These are phyloP conservation scores for Macrophya alboannulata DNA, from an alignment of 2,888 invertebrate genomes.

Conservation along the genomic window DNA sequence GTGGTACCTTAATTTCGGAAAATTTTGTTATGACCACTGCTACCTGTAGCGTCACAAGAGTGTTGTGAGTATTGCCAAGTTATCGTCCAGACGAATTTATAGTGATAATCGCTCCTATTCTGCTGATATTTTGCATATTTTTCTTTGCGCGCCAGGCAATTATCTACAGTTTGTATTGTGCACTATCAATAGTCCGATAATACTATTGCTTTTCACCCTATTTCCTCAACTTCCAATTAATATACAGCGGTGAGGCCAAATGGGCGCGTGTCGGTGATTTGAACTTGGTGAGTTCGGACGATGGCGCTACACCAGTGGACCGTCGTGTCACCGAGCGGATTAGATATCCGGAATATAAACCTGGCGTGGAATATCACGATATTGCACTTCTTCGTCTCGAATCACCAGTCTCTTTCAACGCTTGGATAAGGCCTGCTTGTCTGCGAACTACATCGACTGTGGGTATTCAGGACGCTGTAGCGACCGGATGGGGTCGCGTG, in stretches of 20 bases:
- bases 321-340: conserved; percentile 74
- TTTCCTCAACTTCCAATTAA: background rate
- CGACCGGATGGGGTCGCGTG: conserved; percentile 81
- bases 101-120: background rate
- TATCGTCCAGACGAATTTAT: background rate
- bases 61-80: conserved; percentile 54
- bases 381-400: conserved; percentile 81
- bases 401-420: conserved; percentile 75
- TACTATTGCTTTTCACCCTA: background rate
- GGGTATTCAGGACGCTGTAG: conserved; percentile 70
- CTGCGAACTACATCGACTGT: conserved; percentile 68
- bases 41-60: conserved; percentile 81
- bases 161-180: background rate
- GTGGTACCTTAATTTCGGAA: conserved; percentile 86
- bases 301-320: conserved; percentile 76
- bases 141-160: background rate
- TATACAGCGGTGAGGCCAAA: conserved; percentile 77
- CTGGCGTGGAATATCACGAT: conserved; percentile 80
- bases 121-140: background rate
- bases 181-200: background rate
- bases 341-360: conserved; percentile 78
- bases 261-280: conserved; percentile 81
- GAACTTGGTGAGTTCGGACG: conserved; percentile 75
- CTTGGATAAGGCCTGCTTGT: conserved; percentile 81
- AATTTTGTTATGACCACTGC: conserved; percentile 86